A percentile compares a stretch with the other conserved stretches of the same genome.
Conservation (phyloP, 1,140 invertebrate species). For the Bactericera cockerelli region DNA sequence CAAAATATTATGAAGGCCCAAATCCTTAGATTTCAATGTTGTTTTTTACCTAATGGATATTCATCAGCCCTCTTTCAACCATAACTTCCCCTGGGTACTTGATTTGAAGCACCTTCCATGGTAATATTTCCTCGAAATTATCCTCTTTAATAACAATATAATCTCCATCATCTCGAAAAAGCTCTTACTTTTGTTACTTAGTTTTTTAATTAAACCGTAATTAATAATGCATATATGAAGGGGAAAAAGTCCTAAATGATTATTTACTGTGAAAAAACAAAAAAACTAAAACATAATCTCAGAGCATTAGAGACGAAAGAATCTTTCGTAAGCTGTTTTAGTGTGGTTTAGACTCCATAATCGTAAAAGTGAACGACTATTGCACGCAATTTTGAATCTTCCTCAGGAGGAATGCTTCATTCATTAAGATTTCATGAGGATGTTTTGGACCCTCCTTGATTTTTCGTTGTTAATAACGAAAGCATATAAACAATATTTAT, state of each 20-base stretch:
- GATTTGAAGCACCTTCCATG: no score
- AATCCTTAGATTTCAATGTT: no score
- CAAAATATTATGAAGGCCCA: no score
- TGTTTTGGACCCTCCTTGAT: neutral
- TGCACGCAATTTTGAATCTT: neutral
- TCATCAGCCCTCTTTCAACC: no score
- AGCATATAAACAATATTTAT: no score
- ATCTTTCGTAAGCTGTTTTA: neutral
- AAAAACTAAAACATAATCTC: no score
- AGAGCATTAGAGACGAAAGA: neutral
- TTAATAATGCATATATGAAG: neutral
- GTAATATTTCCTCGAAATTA: no score
- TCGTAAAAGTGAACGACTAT: neutral
- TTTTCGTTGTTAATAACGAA: neutral
- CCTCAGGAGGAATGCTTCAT: neutral
- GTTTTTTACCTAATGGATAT: no score
- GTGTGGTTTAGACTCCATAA: neutral
- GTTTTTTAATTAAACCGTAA: slow-evolving; percentile 5
- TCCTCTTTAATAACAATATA: no score
- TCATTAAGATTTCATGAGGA: neutral
- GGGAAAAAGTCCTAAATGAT: neutral
- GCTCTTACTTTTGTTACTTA: neutral
- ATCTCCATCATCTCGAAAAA: no score
- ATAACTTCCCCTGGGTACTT: no score
- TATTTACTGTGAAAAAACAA: slow-evolving; percentile 1